Evolutionary conservation across 2,888 invertebrate genomes (phyloP), one percentile per base, ranked within the genome.

Genomic region (Meloe dianella): DNA sequence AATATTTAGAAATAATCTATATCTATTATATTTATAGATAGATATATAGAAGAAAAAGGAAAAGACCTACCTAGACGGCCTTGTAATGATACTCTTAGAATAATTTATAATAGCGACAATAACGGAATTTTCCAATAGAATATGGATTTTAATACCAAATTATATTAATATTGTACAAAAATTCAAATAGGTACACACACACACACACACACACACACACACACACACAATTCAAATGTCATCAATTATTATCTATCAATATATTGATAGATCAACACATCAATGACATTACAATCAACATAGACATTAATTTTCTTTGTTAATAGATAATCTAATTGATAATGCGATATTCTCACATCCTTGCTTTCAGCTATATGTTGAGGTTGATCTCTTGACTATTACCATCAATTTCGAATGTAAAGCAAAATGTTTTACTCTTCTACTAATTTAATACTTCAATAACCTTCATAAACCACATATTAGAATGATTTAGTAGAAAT

Each of bases 41-140:
- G 38, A 57, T 63, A 61, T 57, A 54, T 47, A 20, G 14, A 47
- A 56, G 35, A 57, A 41, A 65, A 61, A 65, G 64, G 64, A 67
- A 65, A 57, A 56, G 57, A 65, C 60, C 68, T 63, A n/a, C n/a
- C n/a, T n/a, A n/a, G 65, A 12, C 58, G 68, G 60, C 65, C 65
- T 68, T 67, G 64, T 65, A 24, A n/a, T 35, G 41, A 61, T 62
- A 57, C 63, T 41, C 57, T 57, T 60, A 30, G 5, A 32, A 10
- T 57, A 27, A 10, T 58, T 17, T 57, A 24, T 24, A 38, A 17
- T 7, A 24, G 27, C 22, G 29, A 22, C n/a, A 58, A 17, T 35
- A 30, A 20, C 3, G 47, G 47, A 47, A 47, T 47, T 47, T 47
- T 47, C 47, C 47, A 20, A 47, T 47, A 47, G 47, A 47, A 20